Evolutionary conservation across 2,797 vertebrate genomes (phyloP), one percentile per base, ranked within the genome.

Genomic region (Bufotes viridis): DNA sequence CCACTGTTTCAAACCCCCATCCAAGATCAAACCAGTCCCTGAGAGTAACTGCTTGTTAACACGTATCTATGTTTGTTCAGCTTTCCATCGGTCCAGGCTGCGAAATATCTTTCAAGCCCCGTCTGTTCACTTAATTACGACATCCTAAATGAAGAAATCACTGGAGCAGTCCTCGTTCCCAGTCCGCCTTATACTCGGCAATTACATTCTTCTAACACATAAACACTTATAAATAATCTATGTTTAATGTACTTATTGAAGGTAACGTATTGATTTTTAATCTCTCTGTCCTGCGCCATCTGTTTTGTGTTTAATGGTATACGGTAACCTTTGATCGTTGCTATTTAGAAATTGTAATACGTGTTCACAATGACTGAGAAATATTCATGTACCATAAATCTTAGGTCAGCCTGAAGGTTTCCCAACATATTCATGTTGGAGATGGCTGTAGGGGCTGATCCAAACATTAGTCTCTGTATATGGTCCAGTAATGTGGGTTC

Each of bases 211-310:
- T 51, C 74, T 69, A 89, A 81, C 72, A 78, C 53, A 85, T 86
- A 86, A 86, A 89, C 84, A 78, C 78, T 79, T 82, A 61, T 26
- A 85, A 88, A 85, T 85, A 86, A 82, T 82, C 51, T 61, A 82
- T 76, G 70, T 85, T 81, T 82, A 86, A 89, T 86, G 72, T 61
- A 72, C 75, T 88, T 88, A 84, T 84, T 84, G 87, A 88, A 81
- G 75, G 61, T 61, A 85, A 88, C 65, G 34, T 61, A 89, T 89
- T 86, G 88, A 82, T 82, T 89, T 89, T 86, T 89, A 89, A 86
- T 89, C 87, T 84, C 67, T 53, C 24, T 42, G 84, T 82, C 34
- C 67, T 26, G 29, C 61, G 2, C 51, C 88, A 89, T 89, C 65
- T 89, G 88, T 86, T 89, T 89, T 70, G 61, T 76, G 61, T 89